These are phyloP conservation scores for Ciconia boyciana DNA, from an alignment of 2,113 vertebrate species.

Conservation along the genomic window DNA sequence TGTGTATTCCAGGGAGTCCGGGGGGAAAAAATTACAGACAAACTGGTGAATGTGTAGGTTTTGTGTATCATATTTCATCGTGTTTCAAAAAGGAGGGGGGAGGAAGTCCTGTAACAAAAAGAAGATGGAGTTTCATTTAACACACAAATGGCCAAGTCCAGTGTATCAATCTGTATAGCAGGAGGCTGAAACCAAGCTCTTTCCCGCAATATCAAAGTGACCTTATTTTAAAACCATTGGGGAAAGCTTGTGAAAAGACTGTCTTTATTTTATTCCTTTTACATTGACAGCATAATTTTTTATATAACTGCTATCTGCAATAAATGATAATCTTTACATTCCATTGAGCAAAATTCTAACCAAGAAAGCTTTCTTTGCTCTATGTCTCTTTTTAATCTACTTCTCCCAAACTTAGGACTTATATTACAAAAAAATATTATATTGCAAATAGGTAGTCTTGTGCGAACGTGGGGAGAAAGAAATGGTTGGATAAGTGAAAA, in stretches of 20 bases:
- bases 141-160: neutral
- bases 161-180: neutral
- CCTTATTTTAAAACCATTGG: neutral
- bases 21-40: neutral
- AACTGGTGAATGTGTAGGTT: neutral
- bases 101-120: neutral
- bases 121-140: neutral
- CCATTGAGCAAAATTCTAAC: neutral
- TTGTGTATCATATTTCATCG: neutral
- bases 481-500: neutral
- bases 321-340: neutral
- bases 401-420: neutral
- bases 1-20: neutral
- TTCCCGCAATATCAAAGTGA: neutral
- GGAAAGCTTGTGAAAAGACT: neutral
- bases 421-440: neutral
- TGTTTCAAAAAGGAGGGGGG: rapidly evolving
- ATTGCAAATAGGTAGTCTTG: neutral
- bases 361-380: neutral
- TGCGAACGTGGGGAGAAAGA: neutral
- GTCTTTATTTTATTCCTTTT: slow-evolving; percentile 7
- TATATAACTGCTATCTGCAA: neutral
- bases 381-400: neutral
- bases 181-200: neutral
- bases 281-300: neutral